A percentile compares a stretch with the other conserved stretches of the same genome.
Conservation (phyloP, 1,140 invertebrate species). For the Carcinoscorpius rotundicauda region DNA sequence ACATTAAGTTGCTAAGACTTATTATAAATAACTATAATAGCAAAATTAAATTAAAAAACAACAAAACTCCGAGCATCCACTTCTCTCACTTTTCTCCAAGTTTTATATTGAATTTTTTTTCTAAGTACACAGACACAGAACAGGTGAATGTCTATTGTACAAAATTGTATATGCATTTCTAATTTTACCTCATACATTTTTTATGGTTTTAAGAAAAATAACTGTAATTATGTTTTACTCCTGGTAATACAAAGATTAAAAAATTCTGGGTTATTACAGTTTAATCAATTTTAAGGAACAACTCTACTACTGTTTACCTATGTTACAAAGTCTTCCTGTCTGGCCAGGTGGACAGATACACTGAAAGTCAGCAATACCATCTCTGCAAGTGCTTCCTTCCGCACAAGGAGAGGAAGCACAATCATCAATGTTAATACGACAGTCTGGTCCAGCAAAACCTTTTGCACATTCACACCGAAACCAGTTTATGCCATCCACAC, state of each 20-base stretch:
- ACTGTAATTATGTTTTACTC: not conserved
- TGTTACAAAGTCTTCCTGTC: constrained; percentile 73
- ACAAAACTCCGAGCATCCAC: too few relatives aligned
- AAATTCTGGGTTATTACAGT: not conserved
- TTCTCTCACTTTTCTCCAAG: too few relatives aligned
- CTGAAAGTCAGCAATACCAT: constrained; percentile 48
- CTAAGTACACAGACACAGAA: too few relatives aligned
- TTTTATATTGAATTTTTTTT: too few relatives aligned
- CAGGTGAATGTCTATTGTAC: too few relatives aligned
- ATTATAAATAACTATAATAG: too few relatives aligned
- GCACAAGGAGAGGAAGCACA: constrained; percentile 33
- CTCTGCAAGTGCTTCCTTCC: constrained; percentile 27
- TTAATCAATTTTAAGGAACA: not conserved
- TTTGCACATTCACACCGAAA: constrained; percentile 53
- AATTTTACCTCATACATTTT: too few relatives aligned
- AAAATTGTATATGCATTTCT: too few relatives aligned
- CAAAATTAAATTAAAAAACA: too few relatives aligned
- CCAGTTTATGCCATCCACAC: constrained; percentile 60
- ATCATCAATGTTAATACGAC: constrained; percentile 32
- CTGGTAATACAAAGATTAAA: constrained; percentile 8
- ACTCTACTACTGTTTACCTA: constrained; percentile 8
- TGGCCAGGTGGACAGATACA: constrained; percentile 75
- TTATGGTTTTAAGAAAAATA: too few relatives aligned
- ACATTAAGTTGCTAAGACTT: too few relatives aligned
- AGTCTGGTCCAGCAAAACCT: constrained; percentile 48